Base-by-base conservation (phyloP, 2,113 vertebrate genomes). In the Erythrolamprus reginae region DNA sequence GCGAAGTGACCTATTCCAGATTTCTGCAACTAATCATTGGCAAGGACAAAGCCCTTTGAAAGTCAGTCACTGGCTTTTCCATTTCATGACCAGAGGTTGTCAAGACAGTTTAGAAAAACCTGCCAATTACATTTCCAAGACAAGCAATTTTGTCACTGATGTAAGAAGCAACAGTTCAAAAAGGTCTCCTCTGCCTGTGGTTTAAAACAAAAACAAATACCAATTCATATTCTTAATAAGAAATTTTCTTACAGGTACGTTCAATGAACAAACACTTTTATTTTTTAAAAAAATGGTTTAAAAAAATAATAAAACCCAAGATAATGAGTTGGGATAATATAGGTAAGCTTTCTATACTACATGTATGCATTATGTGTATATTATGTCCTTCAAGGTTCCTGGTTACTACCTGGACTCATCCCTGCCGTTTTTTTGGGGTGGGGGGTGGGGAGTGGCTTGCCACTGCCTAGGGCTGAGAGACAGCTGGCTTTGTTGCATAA, bases 21-120 rank as follows among this genome's bases (percentile, higher is more conserved):
- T 92, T 92, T 93, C 93, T 93, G 89, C 70, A 84, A 85, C 77
- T 55, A 90, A 92, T 90, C n/a, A 83, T 10, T 91, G 93, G 92
- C 93, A 91, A 94, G 90, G 83, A 89, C 92, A 96, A 94, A 95
- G 88, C 84, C 86, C 83, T 88, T 88, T 77, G 0, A 86, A 86
- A 82, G 65, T 94, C 86, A 2, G 61, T 87, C 90, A 96, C 48
- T n/a, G 52, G 82, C 92, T 95, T 93, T 96, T 93, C 90, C 93
- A 91, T 96, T 93, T 94, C 94, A 90, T 85, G 92, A 92, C 89
- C 82, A 70, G 94, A 93, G 93, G 95, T 95, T 97, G 96, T 95
- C 96, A 95, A 95, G 97, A 96, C 93, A 95, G 89, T 93, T 92
- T 90, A 85, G 92, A 95, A 92, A 65, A 94, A 92, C 88, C 4